phyloP scores from a whole-genome alignment of 2,888 invertebrate species.

The Blastobasis lacticolella region DNA sequence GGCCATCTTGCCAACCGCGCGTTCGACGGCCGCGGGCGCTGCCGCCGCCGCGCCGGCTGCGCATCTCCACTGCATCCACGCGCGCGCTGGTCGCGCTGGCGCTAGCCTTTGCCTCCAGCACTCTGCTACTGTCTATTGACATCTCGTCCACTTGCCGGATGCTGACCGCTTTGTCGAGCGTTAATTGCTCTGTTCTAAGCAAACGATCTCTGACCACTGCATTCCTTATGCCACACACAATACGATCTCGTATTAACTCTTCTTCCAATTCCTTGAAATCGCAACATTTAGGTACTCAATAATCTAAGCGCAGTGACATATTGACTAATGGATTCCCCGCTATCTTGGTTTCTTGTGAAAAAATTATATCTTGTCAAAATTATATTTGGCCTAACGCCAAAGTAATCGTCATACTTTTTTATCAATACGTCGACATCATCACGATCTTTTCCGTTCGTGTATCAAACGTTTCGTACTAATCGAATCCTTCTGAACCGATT shows the following conservation, averaged over 20 bases:
- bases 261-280: constrained; percentile 1
- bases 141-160: constrained; percentile 9
- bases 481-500: constrained; percentile 3
- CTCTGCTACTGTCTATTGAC: constrained; percentile 4
- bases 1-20: background rate
- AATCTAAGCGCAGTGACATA: constrained; percentile 1
- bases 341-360: constrained; percentile 2
- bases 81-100: background rate
- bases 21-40: constrained; percentile 1
- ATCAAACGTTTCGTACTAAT: background rate
- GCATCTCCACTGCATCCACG: background rate
- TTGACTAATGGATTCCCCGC: constrained; percentile 1
- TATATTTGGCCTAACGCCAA: constrained; percentile 1
- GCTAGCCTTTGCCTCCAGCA: constrained; percentile 1
- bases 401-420: constrained; percentile 4
- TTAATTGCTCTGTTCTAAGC: constrained; percentile 4
- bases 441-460: background rate
- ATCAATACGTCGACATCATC: constrained; percentile 2
- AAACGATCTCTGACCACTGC: constrained; percentile 2
- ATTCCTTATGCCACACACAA: constrained; percentile 7
- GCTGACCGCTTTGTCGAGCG: constrained; percentile 4
- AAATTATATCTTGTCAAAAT: constrained; percentile 2
- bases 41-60: background rate
- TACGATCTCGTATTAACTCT: constrained; percentile 7
- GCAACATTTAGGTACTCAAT: constrained; percentile 2